Evolutionary conservation across 2,888 invertebrate genomes (phyloP).

Genomic region (Netelia virgata): DNA sequence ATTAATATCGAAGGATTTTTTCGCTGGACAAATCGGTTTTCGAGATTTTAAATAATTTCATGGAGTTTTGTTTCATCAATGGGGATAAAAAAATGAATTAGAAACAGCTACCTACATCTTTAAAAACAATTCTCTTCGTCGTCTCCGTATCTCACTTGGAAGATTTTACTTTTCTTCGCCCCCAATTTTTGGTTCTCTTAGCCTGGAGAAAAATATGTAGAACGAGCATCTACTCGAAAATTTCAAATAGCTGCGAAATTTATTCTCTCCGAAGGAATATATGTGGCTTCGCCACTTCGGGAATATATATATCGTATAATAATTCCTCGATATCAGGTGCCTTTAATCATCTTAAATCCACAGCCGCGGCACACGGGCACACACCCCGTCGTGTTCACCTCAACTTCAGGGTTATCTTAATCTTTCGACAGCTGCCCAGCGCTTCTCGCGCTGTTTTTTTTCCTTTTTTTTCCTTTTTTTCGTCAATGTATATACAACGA

Average conservation of each 20-base stretch:
- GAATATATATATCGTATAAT: constrained; percentile 83
- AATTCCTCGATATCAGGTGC: constrained; percentile 84
- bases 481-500: constrained; percentile 41
- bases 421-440: constrained; percentile 85
- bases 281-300: constrained; percentile 78
- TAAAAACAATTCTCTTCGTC: neutral
- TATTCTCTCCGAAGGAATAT: constrained; percentile 74
- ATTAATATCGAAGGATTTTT: too few species aligned
- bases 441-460: constrained; percentile 72
- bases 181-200: neutral
- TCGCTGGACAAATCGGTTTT: too few species aligned
- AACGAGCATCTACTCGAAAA: neutral
- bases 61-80: too few species aligned
- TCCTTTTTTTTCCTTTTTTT: constrained; percentile 24
- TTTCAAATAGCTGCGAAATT: constrained; percentile 71
- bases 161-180: neutral
- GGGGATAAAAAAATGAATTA: neutral
- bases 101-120: too few species aligned
- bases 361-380: constrained; percentile 75
- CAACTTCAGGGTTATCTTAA: constrained; percentile 84
- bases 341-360: constrained; percentile 85
- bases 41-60: too few species aligned
- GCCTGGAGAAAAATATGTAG: neutral
- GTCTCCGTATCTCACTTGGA: neutral
- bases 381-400: constrained; percentile 81